These are phyloP conservation scores for Uropsilus gracilis DNA, from an alignment of 2,113 vertebrate species.

Conservation along the genomic window DNA sequence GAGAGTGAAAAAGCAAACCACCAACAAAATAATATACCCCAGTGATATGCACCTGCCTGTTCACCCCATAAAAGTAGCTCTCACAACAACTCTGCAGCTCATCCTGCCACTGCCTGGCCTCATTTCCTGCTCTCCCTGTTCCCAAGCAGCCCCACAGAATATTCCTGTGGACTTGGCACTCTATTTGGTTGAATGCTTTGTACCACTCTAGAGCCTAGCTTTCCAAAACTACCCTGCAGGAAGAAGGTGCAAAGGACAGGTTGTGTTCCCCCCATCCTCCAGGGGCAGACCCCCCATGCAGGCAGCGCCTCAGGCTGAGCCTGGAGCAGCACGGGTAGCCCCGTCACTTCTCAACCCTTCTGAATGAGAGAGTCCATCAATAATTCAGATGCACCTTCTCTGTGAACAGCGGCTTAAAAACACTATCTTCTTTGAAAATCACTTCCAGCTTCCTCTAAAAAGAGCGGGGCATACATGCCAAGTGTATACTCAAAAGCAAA, in stretches of 20 bases:
- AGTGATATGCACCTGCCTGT: no score
- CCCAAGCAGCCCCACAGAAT: background rate
- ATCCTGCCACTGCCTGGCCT: no score
- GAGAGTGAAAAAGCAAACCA: background rate
- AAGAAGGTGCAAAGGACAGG: background rate
- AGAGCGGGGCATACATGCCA: background rate
- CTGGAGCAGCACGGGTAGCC: slow-evolving; percentile 13
- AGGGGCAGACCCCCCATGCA: slow-evolving; percentile 55
- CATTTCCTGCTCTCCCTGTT: no score
- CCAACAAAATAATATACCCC: no score
- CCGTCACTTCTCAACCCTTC: slow-evolving; percentile 37
- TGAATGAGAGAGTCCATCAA: slow-evolving; percentile 55
- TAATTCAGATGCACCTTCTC: slow-evolving; percentile 74
- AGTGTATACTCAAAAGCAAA: background rate
- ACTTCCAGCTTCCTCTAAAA: background rate
- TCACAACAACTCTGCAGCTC: background rate
- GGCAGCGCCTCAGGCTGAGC: slow-evolving; percentile 71
- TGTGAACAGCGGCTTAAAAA: background rate
- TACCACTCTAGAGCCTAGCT: background rate
- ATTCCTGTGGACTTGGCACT: background rate
- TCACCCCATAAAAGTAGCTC: background rate
- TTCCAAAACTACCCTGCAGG: background rate
- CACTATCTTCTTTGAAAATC: background rate
- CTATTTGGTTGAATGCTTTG: background rate
- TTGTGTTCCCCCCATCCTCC: slow-evolving; percentile 20